Conservation (phyloP, 2,888 invertebrate genomes). For the Platycnemis pennipes region DNA sequence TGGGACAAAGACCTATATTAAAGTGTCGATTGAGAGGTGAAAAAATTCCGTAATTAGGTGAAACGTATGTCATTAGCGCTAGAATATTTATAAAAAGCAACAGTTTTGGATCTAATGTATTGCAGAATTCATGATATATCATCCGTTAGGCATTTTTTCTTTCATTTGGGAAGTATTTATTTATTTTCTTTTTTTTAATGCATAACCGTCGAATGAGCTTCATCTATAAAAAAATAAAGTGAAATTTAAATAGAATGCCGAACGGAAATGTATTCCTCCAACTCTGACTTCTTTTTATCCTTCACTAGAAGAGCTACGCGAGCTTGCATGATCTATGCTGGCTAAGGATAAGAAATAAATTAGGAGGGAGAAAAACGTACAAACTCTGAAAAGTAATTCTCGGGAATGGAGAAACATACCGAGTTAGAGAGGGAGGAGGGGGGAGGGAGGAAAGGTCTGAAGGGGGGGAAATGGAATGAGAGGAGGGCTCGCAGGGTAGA, state of each 20-base stretch:
- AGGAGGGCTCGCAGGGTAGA: background rate
- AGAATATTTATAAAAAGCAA: background rate
- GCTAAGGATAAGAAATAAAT: background rate
- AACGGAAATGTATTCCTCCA: background rate
- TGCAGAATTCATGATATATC: background rate
- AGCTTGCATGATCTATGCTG: background rate
- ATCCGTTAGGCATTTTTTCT: background rate
- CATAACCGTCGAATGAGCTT: no score
- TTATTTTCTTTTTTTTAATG: background rate
- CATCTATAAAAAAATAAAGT: background rate
- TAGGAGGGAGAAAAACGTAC: background rate
- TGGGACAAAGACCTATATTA: background rate
- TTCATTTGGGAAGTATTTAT: background rate
- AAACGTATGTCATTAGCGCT: background rate
- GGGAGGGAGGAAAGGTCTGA: background rate
- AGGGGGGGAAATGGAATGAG: background rate
- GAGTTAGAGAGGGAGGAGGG: background rate
- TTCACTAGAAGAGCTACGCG: background rate
- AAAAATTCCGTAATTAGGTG: background rate
- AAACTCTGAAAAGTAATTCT: background rate
- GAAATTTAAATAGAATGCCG: background rate
- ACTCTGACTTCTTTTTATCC: background rate
- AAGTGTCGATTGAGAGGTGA: background rate
- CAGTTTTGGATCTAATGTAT: background rate
- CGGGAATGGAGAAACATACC: background rate